Base-by-base conservation (phyloP, 1,140 invertebrate species). In the Prorops nasuta region DNA sequence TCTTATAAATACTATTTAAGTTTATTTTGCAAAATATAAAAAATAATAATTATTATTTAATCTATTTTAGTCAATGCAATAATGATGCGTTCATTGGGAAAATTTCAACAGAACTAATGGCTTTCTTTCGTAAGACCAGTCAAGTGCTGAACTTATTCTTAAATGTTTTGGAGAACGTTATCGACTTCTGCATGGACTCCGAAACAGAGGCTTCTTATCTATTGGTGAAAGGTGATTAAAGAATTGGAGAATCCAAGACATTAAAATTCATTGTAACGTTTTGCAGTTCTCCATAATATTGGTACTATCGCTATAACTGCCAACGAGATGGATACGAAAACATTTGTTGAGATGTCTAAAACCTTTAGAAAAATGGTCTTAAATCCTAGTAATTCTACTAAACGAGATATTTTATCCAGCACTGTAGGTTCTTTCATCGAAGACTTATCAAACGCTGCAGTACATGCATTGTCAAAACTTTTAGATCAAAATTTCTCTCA, bases 341-440 rank as follows among this genome's bases (percentile, higher is more conserved):
- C 66, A 4, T 60, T 68, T 7, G 57, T 67, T 7, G 69, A 69
- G 35, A 54, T 66, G 14, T 69, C 66, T 49, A 74, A 67, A 55
- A 39, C 46, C 10, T 76, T 76, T 34, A 63, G 55, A 3, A 75
- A 70, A 56, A 38, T 75, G 17, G 54, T 61, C 24, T 4, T 28
- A 10, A 28, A 28, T 28, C 10, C 10, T 10, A 4, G 24, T n/a
- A n/a, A n/a, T n/a, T n/a, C n/a, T n/a, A n/a, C n/a, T n/a, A n/a
- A n/a, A n/a, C n/a, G n/a, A n/a, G n/a, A n/a, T n/a, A n/a, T n/a
- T n/a, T n/a, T n/a, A n/a, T n/a, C n/a, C n/a, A n/a, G n/a, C n/a
- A n/a, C n/a, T n/a, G n/a, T n/a, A n/a, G n/a, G n/a, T n/a, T n/a
- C n/a, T n/a, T n/a, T n/a, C n/a, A n/a, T n/a, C n/a, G n/a, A n/a